These are phyloP conservation scores for Harpalus rubripes DNA, from an alignment of 2,888 invertebrate species.

Conservation along the genomic window DNA sequence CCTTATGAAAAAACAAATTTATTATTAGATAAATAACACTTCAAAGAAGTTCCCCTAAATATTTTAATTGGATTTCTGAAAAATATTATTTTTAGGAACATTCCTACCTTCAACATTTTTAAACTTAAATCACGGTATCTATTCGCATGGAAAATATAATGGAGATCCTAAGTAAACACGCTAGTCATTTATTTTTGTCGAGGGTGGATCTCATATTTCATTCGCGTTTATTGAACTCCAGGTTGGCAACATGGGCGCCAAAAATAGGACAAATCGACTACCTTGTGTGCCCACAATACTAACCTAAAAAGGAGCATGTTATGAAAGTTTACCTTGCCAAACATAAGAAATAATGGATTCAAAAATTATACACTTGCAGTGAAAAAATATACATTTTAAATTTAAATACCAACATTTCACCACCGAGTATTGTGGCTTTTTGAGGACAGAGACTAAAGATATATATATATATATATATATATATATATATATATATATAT, in stretches of 20 bases:
- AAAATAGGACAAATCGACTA: not conserved
- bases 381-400: too few relatives aligned
- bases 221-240: conserved; percentile 66
- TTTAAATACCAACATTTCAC: too few relatives aligned
- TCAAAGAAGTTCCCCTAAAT: too few relatives aligned
- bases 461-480: too few relatives aligned
- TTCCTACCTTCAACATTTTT: not conserved
- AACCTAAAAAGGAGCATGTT: not conserved
- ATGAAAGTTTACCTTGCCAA: not conserved
- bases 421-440: too few relatives aligned
- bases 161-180: conserved; percentile 59
- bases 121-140: conserved; percentile 33
- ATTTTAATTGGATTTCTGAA: not conserved
- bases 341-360: too few relatives aligned
- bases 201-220: conserved; percentile 61
- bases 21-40: too few relatives aligned
- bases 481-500: too few relatives aligned
- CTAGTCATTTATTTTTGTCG: conserved; percentile 63
- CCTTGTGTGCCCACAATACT: not conserved
- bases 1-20: too few relatives aligned
- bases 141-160: conserved; percentile 42
- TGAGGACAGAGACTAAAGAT: too few relatives aligned
- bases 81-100: not conserved
- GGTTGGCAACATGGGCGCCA: conserved; percentile 54
- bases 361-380: too few relatives aligned